Evolutionary conservation across 2,888 invertebrate genomes (phyloP).

Genomic region (Phyllotreta cruciferae): DNA sequence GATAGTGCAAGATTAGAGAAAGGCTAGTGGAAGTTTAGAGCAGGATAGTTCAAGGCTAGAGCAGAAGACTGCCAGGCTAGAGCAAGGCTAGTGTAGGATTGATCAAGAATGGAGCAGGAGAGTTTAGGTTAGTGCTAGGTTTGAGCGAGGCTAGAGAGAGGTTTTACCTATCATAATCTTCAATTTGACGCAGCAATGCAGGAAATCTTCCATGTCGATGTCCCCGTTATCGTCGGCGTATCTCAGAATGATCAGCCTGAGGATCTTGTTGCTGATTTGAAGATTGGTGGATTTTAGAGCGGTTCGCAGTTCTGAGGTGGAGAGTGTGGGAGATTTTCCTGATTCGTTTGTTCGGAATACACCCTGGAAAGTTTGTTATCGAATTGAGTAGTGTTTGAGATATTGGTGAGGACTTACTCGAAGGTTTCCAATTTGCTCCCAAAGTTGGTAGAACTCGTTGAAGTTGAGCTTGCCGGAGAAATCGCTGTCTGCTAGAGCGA

Average conservation of each 20-base stretch:
- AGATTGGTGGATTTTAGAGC: constrained; percentile 89
- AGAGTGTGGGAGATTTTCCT: constrained; percentile 79
- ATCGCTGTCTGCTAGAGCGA: constrained; percentile 90
- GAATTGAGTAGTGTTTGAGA: too few species aligned
- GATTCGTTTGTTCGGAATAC: constrained; percentile 86
- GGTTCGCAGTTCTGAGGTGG: constrained; percentile 80
- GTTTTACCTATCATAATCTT: constrained; percentile 88
- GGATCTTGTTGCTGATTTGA: constrained; percentile 84
- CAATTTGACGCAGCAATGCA: constrained; percentile 89
- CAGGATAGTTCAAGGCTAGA: too few species aligned
- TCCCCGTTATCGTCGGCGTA: constrained; percentile 84
- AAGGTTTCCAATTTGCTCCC: constrained; percentile 87
- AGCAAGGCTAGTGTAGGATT: neutral
- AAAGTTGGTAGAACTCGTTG: constrained; percentile 84
- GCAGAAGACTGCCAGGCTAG: neutral
- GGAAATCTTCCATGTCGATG: constrained; percentile 91
- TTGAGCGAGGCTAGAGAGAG: too few species aligned
- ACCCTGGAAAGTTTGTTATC: constrained; percentile 64
- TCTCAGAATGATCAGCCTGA: constrained; percentile 87
- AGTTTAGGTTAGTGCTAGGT: too few species aligned
- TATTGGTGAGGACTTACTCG: constrained; percentile 66
- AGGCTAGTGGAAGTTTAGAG: too few species aligned
- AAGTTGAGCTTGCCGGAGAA: constrained; percentile 88
- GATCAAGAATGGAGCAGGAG: neutral
- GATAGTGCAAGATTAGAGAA: too few species aligned